Conservation (phyloP, 92 coral and sea anemone genomes). For the Palythoa grandis region DNA sequence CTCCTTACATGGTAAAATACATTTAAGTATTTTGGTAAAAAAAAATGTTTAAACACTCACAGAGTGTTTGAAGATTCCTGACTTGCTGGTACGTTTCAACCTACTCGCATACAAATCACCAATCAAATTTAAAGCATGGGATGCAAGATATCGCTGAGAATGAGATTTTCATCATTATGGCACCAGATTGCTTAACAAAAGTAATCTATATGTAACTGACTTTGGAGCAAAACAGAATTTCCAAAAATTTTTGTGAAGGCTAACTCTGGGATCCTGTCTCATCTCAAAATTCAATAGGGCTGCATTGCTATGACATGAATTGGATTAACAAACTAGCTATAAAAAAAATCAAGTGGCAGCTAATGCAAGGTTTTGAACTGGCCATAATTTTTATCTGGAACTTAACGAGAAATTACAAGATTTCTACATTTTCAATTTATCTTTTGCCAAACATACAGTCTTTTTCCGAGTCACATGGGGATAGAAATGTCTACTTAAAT, state of each 20-base stretch:
- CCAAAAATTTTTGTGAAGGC: background rate
- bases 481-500: no score
- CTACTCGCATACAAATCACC: slow-evolving; percentile 5
- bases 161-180: background rate
- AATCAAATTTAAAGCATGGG: background rate
- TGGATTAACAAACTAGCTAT: no score
- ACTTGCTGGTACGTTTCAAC: background rate
- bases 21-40: background rate
- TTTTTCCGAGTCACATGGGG: no score
- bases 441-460: no score
- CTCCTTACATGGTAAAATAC: background rate
- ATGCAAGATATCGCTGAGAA: background rate
- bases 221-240: background rate
- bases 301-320: no score
- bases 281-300: no score
- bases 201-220: background rate
- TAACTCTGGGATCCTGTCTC: no score
- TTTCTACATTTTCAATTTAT: no score
- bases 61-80: slow-evolving; percentile 19
- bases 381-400: no score
- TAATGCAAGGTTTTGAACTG: no score
- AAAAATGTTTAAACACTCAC: slow-evolving; percentile 19
- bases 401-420: no score
- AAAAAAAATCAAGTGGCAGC: no score
- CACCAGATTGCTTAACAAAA: background rate